Conservation (phyloP, 53 echinoderm and acorn worm species). For the Patiria pectinifera region DNA sequence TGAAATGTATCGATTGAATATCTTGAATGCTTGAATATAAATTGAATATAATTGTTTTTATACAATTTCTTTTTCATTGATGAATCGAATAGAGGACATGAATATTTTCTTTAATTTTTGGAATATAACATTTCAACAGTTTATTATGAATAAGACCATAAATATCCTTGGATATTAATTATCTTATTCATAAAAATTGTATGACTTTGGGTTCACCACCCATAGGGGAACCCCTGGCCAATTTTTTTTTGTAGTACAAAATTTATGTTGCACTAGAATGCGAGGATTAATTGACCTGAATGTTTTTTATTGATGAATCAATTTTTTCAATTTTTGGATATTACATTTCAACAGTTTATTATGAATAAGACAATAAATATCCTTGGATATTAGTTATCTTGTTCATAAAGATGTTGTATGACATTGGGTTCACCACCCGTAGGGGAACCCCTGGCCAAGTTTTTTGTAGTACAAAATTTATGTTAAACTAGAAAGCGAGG, state of each 20-base stretch:
- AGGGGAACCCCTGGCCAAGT: neutral
- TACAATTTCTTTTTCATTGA: neutral
- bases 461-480: no score
- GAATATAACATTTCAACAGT: neutral
- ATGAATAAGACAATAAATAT: neutral
- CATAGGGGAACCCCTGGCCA: neutral
- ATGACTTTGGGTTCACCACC: neutral
- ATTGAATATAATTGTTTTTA: neutral
- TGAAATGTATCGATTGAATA: no score
- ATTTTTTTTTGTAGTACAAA: neutral
- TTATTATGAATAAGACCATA: neutral
- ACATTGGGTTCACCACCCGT: neutral
- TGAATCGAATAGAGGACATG: neutral
- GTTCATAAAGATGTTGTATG: neutral
- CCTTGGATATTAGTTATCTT: neutral
- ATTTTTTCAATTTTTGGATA: neutral
- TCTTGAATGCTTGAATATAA: neutral
- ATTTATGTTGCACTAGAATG: neutral
- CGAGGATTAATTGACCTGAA: neutral
- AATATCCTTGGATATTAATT: neutral
- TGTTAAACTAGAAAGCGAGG: no score
- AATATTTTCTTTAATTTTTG: neutral
- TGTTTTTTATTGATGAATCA: neutral
- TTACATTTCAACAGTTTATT: constrained; percentile 6
- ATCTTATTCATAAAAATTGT: neutral